Evolutionary conservation across 2,113 vertebrate genomes (phyloP), one percentile per base, ranked within the genome.

Genomic region (Dermatemys mawii): DNA sequence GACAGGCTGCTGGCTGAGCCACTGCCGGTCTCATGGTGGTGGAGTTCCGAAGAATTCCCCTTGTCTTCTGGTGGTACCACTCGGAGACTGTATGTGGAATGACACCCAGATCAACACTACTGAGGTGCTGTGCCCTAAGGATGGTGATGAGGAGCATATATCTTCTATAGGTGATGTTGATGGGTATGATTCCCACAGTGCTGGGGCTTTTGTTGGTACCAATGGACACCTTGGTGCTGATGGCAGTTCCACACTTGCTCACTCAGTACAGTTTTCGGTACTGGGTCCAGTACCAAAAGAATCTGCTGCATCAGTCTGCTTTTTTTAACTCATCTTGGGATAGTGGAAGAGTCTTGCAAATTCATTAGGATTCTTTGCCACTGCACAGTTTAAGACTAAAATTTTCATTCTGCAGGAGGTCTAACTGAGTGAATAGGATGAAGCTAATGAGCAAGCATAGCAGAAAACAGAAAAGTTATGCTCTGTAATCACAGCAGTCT

Each of bases 341-440:
- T 76, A 24, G 19, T 60, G 76, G 84, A 38, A 93, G 73, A 86
- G 38, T 22, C 11, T n/a, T 9, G 24, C 63, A 87, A 84, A 88
- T n/a, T 86, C 83, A 84, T 80, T 54, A 94, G 44, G 49, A 29
- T n/a, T 82, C 26, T 49, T 54, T 91, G 75, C 27, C 60, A 26
- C 24, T 63, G 78, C 55, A 89, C 38, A 51, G 55, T 88, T n/a
- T 38, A 48, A 54, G 48, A 88, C 87, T 78, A 49, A 75, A 83
- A 94, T 87, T 26, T 73, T 53, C n/a, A 10, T 84, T 85, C 70
- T 86, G 67, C 35, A 79, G 89, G 94, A 91, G 79, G 73, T 79
- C 87, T n/a, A 46, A n/a, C 81, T 86, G 78, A 13, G 51, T 51
- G 46, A 84, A 16, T 38, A 35, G 6, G 1, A 1, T 19, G 48